A percentile compares a stretch with the other conserved stretches of the same genome.
Evolutionary conservation across 2,888 invertebrate genomes (phyloP).

Genomic region (Andrena minutula): DNA sequence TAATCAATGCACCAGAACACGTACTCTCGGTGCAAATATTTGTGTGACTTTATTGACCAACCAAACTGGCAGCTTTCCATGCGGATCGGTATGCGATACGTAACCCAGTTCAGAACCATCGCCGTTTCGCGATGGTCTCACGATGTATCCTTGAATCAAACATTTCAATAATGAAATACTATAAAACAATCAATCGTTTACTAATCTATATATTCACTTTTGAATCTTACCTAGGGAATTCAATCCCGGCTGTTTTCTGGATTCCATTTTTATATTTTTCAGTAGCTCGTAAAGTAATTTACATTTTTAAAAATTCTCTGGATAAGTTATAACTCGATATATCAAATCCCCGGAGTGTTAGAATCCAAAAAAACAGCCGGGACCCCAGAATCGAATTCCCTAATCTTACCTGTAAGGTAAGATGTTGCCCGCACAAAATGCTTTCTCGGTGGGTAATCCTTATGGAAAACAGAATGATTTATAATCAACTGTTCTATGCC

Average conservation of each 20-base stretch:
- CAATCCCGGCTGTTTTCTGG: too few relatives aligned
- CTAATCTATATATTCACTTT: constrained; percentile 12
- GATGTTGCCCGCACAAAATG: constrained; percentile 91
- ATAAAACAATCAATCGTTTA: background rate
- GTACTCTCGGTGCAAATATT: constrained; percentile 93
- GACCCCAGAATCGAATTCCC: too few relatives aligned
- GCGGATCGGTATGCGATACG: constrained; percentile 95
- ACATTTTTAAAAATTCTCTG: too few relatives aligned
- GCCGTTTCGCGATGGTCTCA: constrained; percentile 87
- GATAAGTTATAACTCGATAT: too few relatives aligned
- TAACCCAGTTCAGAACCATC: constrained; percentile 93
- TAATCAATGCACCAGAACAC: constrained; percentile 17
- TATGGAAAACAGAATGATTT: constrained; percentile 96
- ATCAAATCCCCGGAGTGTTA: too few relatives aligned
- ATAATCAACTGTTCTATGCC: constrained; percentile 94
- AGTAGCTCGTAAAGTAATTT: too few relatives aligned
- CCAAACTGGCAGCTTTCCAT: constrained; percentile 95
- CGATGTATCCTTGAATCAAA: constrained; percentile 86
- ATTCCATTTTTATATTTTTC: too few relatives aligned
- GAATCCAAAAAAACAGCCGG: too few relatives aligned
- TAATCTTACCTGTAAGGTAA: constrained; percentile 87
- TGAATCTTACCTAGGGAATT: constrained; percentile 85
- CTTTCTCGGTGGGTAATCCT: constrained; percentile 93
- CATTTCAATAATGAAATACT: background rate
- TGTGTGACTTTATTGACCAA: constrained; percentile 95